A percentile compares a stretch with the other conserved stretches of the same genome.
These are phyloP conservation scores for Lutjanus erythropterus DNA, from an alignment of 2,113 vertebrate species.

Conservation along the genomic window DNA sequence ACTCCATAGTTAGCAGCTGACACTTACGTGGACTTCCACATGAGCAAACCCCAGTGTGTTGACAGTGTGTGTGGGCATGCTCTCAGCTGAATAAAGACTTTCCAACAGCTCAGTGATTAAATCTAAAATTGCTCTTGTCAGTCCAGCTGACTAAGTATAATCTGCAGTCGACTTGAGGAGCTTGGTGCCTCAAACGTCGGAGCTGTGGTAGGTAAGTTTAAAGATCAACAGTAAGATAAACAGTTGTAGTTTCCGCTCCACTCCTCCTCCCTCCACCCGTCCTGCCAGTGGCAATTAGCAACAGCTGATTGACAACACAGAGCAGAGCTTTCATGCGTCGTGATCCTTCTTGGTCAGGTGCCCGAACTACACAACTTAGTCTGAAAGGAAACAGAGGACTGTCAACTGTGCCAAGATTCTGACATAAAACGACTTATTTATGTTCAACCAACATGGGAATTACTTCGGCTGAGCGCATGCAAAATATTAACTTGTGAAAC, in stretches of 20 bases:
- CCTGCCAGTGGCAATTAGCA: slow-evolving; percentile 65
- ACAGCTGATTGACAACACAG: slow-evolving; percentile 68
- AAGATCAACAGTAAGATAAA: slow-evolving; percentile 76
- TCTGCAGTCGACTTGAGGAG: slow-evolving; percentile 27
- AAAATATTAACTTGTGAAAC: slow-evolving; percentile 31
- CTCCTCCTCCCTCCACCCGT: slow-evolving; percentile 28
- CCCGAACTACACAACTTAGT: slow-evolving; percentile 23
- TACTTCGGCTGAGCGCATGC: slow-evolving; percentile 23
- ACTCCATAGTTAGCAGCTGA: not conserved
- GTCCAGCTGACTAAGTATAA: slow-evolving; percentile 34
- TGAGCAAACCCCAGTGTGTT: not conserved
- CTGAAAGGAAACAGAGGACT: slow-evolving; percentile 38
- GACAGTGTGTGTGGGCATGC: not conserved
- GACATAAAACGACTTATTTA: slow-evolving; percentile 56
- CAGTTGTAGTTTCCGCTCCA: slow-evolving; percentile 54
- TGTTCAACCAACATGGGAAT: slow-evolving; percentile 26
- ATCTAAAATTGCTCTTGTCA: slow-evolving; percentile 35
- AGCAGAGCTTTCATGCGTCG: slow-evolving; percentile 41
- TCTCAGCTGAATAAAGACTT: slow-evolving; percentile 16
- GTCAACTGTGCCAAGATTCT: slow-evolving; percentile 43
- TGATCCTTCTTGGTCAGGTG: slow-evolving; percentile 38
- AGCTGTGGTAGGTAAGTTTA: slow-evolving; percentile 73
- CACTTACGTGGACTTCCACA: not conserved
- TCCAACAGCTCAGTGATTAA: slow-evolving; percentile 16
- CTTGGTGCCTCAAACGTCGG: slow-evolving; percentile 27